These are phyloP conservation scores for Etheostoma cragini DNA, from an alignment of 2,113 vertebrate species.

Conservation along the genomic window DNA sequence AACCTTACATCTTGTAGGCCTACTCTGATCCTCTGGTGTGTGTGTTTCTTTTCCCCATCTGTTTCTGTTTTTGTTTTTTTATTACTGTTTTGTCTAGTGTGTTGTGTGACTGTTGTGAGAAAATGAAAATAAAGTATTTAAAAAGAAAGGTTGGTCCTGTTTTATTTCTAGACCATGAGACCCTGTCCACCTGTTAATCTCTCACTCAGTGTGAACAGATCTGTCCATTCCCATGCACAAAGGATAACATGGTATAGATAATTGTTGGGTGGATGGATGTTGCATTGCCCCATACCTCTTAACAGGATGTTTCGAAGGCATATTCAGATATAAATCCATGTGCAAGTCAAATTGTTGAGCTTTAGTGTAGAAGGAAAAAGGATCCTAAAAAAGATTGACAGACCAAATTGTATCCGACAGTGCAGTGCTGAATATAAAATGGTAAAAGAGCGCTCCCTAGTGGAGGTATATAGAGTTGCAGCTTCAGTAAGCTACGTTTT, in stretches of 20 bases:
- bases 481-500: neutral
- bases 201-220: neutral
- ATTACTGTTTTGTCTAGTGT: no score
- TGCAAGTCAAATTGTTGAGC: no score
- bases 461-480: slow-evolving; percentile 25
- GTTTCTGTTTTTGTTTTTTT: no score
- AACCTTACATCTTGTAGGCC: no score
- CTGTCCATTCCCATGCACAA: neutral
- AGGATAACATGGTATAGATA: neutral
- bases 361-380: neutral
- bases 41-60: no score
- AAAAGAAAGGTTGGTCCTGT: no score
- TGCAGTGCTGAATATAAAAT: neutral
- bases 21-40: no score
- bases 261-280: neutral
- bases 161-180: no score
- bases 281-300: neutral
- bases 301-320: neutral
- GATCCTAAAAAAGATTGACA: neutral
- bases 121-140: no score
- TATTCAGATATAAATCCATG: neutral
- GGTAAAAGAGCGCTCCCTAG: slow-evolving; percentile 31
- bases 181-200: neutral
- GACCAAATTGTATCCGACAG: neutral
- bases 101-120: no score